These are phyloP conservation scores for Bombus breviceps DNA, from an alignment of 1,140 invertebrate species.

Conservation along the genomic window DNA sequence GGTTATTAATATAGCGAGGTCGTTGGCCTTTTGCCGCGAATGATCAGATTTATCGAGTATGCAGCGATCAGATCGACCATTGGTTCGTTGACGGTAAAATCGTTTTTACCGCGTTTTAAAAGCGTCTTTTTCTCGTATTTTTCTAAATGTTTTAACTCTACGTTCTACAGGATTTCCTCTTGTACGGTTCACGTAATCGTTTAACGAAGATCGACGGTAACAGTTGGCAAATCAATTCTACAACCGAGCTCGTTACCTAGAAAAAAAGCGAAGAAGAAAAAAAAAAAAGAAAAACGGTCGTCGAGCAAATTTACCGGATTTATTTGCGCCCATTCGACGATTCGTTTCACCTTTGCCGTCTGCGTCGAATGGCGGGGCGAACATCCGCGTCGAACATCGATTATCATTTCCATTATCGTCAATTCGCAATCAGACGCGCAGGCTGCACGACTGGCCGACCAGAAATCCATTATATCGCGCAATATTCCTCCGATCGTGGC, in stretches of 20 bases:
- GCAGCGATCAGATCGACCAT: too few relatives aligned
- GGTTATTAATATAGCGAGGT: background rate
- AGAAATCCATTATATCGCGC: background rate
- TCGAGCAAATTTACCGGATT: background rate
- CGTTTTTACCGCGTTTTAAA: too few relatives aligned
- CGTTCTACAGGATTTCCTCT: background rate
- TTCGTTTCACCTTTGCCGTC: background rate
- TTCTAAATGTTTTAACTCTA: background rate
- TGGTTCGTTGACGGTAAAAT: too few relatives aligned
- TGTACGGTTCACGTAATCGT: background rate
- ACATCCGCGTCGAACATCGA: background rate
- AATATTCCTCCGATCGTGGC: background rate
- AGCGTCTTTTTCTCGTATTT: too few relatives aligned
- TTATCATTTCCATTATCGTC: slow-evolving; percentile 15
- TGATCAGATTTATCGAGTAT: background rate
- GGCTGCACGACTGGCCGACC: background rate
- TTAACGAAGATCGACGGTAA: background rate
- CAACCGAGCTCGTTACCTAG: background rate
- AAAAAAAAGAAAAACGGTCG: background rate
- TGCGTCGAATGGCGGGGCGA: background rate
- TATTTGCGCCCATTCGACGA: background rate
- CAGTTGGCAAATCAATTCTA: background rate
- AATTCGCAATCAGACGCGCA: background rate
- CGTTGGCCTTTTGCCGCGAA: background rate
- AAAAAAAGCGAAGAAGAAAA: background rate